Percentiles rank a stretch among this genome's conserved stretches.
Conservation (phyloP, 2,888 invertebrate species). For the Machimus atricapillus region DNA sequence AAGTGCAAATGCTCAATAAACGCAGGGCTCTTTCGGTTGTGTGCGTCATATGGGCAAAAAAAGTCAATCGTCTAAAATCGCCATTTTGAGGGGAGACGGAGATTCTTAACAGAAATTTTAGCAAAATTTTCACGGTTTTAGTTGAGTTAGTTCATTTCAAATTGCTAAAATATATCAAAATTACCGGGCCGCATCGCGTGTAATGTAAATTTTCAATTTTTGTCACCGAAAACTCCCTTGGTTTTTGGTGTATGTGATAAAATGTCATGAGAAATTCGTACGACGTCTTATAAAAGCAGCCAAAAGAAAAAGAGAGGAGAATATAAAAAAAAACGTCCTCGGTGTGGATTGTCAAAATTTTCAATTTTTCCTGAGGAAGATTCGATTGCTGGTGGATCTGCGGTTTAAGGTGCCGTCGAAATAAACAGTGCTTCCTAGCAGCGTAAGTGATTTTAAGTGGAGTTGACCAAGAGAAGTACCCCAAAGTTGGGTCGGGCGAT, state of each 20-base stretch:
- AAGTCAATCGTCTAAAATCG: conserved; percentile 45
- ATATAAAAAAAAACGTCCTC: neutral
- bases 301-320: conserved; percentile 10
- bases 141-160: conserved; percentile 1
- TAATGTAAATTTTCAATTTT: conserved; percentile 23
- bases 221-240: conserved; percentile 10
- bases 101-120: conserved; percentile 26
- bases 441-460: conserved; percentile 20
- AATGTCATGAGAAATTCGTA: conserved; percentile 29
- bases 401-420: neutral
- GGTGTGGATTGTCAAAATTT: conserved; percentile 37
- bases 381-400: neutral
- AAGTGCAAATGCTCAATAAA: neutral
- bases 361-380: conserved; percentile 8
- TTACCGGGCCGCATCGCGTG: neutral
- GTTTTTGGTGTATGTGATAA: conserved; percentile 35
- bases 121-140: conserved; percentile 3
- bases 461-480: neutral
- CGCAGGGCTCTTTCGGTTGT: neutral
- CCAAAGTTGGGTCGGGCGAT: neutral
- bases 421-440: conserved; percentile 8
- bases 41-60: conserved; percentile 39
- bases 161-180: neutral
- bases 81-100: conserved; percentile 46
- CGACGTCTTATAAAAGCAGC: conserved; percentile 12